These are phyloP conservation scores for Branchellion lobata DNA, from an alignment of 2,888 invertebrate genomes.

Conservation along the genomic window DNA sequence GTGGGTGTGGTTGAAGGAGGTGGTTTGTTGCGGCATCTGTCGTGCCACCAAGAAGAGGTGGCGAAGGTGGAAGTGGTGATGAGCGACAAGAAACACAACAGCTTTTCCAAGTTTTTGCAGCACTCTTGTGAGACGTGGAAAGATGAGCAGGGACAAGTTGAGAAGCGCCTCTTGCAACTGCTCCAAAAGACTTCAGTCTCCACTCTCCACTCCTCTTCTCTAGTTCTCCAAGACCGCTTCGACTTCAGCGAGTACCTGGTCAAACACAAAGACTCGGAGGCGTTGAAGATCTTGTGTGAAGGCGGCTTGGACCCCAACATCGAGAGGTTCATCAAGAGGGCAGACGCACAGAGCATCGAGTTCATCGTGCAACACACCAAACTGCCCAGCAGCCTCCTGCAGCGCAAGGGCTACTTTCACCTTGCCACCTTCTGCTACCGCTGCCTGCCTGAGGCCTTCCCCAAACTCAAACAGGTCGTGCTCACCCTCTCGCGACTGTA, in stretches of 20 bases:
- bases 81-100: not conserved
- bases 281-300: not conserved
- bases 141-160: not conserved
- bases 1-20: too few relatives aligned
- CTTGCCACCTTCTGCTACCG: not conserved
- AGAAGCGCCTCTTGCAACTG: too few relatives aligned
- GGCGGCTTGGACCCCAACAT: not conserved
- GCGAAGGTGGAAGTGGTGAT: not conserved
- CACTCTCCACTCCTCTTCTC: too few relatives aligned
- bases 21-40: too few relatives aligned
- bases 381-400: not conserved
- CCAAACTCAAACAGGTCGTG: not conserved
- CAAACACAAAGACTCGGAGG: not conserved
- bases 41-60: not conserved
- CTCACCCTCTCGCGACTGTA: not conserved
- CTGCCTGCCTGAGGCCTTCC: not conserved
- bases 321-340: not conserved
- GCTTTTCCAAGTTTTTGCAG: not conserved
- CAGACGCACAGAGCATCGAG: not conserved
- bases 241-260: slow-evolving; percentile 4
- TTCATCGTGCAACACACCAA: not conserved
- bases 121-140: not conserved
- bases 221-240: too few relatives aligned
- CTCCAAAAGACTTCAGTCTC: too few relatives aligned
- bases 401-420: not conserved